Base-by-base conservation (phyloP, 2,113 vertebrate genomes). In the Carlito syrichta region DNA sequence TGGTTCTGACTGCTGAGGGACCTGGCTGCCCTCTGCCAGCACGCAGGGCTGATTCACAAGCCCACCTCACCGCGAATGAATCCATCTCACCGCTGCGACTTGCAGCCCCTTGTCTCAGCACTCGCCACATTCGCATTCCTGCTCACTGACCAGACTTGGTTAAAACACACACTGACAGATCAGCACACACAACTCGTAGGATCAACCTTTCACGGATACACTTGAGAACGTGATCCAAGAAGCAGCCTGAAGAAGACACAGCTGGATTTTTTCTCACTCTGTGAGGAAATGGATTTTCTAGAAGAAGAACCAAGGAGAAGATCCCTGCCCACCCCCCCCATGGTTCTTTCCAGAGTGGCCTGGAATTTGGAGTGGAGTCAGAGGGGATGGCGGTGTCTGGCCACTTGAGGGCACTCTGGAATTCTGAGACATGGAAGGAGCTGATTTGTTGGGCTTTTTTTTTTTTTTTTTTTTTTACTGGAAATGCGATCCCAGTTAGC, bases 361-460 rank as follows among this genome's bases (percentile, higher is more conserved):
- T 38, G 45, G 10, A 79, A 89, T 88, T 43, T 60, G 56, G 32
- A 96, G 40, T 12, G 27, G 48, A 95, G 56, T 63, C 92, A 20
- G 76, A 60, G 40, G 27, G 32, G 81, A 69, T 52, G 25, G 56
- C 1, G 0, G 23, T 27, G 76, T 94, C 63, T 90, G 48, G 27
- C 95, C 97, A 92, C 97, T 90, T 45, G 96, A 90, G 97, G 97
- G 96, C 96, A 94, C 95, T 94, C 96, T 87, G 84, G 23, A 96
- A 90, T 58, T 93, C 97, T 3, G 58, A 94, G 92, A 96, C 52
- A 54, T 16, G 14, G 38, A 52, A 45, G 54, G 48, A 78, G 45
- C 43, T 40, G 63, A 60, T 84, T 23, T 40, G 32, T 82, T 45
- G 48, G 50, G 40, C 5, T 27, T 43, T 27, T 30, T 40, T 58